Base-by-base conservation (phyloP, 2,888 invertebrate species). In the Tachina lurida region DNA sequence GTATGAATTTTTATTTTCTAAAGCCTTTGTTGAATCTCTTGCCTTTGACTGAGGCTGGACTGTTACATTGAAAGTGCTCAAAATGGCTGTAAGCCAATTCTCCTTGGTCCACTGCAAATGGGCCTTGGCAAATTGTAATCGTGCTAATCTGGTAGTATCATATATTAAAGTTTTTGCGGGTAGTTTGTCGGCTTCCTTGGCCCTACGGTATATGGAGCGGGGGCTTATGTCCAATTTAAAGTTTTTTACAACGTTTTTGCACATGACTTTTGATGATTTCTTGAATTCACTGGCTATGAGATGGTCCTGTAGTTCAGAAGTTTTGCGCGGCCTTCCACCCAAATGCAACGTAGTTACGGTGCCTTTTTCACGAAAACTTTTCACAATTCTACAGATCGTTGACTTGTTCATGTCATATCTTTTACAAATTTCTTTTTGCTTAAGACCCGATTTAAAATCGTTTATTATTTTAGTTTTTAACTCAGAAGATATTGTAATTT, bases 321-420 rank as follows among this genome's bases (percentile, higher is more conserved):
- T 71, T 71, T 78, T 70, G 3, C 62, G 70, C 13, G 68, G 78
- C 19, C 78, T 58, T 10, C 60, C 70, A 9, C 68, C 68, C n/a
- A 47, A 56, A 60, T 58, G 77, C 15, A 22, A 10, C 1, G 56
- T 58, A 13, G 43, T 60, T 7, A 68, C 47, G 1, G 56, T 68
- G 12, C 56, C 47, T 13, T 17, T 67, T 39, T 77, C 65, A n/a
- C 67, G 45, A 60, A 31, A 68, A 0, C 22, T n/a, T 43, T 68
- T 77, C 2, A 77, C 49, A 39, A 68, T 68, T 45, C 39, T 68
- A 13, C 39, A 77, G n/a, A 77, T 41, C 39, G 67, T 17, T 45
- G 77, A 68, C 17, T 60, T 77, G 15, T 45, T 54, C 67, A 62
- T 31, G 1, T 15, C n/a, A 31, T 75, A 75, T 56, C 54, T 65